Conservation (phyloP, 2,113 vertebrate species). For the Picathartes gymnocephalus region DNA sequence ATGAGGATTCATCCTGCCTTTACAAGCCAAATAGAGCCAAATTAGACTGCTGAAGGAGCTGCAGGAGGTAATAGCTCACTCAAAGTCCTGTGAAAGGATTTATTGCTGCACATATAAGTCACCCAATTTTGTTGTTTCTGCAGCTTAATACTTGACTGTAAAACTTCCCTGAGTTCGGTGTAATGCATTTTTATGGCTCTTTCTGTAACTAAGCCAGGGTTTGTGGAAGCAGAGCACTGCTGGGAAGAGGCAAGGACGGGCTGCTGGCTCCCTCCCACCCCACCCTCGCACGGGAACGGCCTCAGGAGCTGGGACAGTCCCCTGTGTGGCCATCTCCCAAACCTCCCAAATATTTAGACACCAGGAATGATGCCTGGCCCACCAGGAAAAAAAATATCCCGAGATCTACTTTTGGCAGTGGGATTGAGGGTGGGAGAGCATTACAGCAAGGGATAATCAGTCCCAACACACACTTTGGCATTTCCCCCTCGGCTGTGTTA, state of each 20-base stretch:
- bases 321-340: no score
- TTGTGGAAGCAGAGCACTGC: not conserved
- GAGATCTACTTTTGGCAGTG: not conserved
- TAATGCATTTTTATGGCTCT: not conserved
- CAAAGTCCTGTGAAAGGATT: not conserved
- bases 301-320: not conserved
- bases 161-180: not conserved
- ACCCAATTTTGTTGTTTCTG: not conserved
- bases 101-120: not conserved
- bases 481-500: not conserved
- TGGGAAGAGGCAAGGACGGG: not conserved
- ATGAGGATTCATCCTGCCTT: not conserved
- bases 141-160: not conserved
- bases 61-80: not conserved
- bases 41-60: not conserved
- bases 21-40: not conserved
- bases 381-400: not conserved
- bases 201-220: not conserved
- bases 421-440: not conserved
- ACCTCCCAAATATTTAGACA: not conserved
- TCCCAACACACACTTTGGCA: not conserved
- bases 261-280: not conserved
- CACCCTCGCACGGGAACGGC: not conserved
- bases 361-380: not conserved
- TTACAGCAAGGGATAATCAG: not conserved